These are phyloP conservation scores for Lepus timidus DNA, from an alignment of 2,113 vertebrate species.

Conservation along the genomic window DNA sequence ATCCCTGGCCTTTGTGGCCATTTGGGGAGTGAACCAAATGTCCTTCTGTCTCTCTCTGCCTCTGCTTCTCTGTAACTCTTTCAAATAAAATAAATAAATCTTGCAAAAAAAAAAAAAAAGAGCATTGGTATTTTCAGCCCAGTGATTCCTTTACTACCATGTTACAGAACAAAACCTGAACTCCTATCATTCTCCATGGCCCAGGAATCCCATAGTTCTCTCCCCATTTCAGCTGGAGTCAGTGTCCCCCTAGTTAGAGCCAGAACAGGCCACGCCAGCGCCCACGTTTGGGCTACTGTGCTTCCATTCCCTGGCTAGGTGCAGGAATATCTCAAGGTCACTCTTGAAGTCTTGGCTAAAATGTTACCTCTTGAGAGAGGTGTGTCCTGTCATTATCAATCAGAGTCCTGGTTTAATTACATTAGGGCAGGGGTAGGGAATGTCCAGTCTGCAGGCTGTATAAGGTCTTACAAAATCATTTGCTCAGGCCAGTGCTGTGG, in stretches of 20 bases:
- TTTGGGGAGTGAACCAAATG: no score
- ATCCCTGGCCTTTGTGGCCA: no score
- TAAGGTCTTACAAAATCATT: no score
- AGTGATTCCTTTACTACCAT: no score
- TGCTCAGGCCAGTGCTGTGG: no score
- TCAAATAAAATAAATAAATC: no score
- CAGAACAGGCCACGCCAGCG: not conserved
- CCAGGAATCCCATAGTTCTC: not conserved
- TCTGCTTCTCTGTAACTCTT: no score
- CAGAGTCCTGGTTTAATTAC: not conserved
- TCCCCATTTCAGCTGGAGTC: not conserved
- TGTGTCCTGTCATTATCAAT: not conserved
- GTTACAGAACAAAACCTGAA: not conserved
- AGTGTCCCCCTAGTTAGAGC: not conserved
- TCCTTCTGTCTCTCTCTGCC: no score
- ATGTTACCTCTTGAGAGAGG: not conserved
- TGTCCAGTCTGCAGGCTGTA: no score
- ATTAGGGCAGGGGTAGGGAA: not conserved
- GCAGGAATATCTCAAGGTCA: not conserved
- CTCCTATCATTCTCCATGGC: not conserved
- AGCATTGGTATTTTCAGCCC: not conserved
- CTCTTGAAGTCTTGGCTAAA: not conserved
- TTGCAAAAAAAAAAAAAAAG: not conserved
- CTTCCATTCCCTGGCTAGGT: not conserved
- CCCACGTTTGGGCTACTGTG: no score